Conservation (phyloP, 1,140 invertebrate species). For the Carcinoscorpius rotundicauda region DNA sequence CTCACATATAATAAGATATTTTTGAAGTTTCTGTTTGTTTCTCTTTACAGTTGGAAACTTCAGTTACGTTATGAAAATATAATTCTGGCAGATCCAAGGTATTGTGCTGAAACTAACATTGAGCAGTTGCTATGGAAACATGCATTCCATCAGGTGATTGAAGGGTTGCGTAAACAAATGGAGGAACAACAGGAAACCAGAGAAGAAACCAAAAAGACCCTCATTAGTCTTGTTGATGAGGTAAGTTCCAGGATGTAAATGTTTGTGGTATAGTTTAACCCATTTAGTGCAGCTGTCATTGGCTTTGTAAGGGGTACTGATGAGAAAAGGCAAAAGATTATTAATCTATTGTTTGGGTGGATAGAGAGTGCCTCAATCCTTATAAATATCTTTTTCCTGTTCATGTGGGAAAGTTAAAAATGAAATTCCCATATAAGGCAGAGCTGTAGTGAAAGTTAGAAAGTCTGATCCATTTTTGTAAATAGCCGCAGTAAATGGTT, state of each 20-base stretch:
- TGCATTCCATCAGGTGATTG: slow-evolving; percentile 80
- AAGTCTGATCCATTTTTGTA: too few relatives aligned
- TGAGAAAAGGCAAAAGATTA: too few relatives aligned
- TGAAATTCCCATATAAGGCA: too few relatives aligned
- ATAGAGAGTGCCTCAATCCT: too few relatives aligned
- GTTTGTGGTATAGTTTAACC: too few relatives aligned
- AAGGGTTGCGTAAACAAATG: slow-evolving; percentile 56
- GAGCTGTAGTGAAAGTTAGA: too few relatives aligned
- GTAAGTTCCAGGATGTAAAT: slow-evolving; percentile 23
- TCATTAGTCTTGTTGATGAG: slow-evolving; percentile 63
- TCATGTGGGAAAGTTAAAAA: too few relatives aligned
- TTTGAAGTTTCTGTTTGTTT: slow-evolving; percentile 6
- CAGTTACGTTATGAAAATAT: slow-evolving; percentile 59
- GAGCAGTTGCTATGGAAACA: slow-evolving; percentile 85
- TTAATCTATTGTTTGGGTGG: too few relatives aligned
- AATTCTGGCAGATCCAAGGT: slow-evolving; percentile 67
- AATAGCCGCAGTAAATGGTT: too few relatives aligned
- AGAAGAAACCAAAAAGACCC: slow-evolving; percentile 48
- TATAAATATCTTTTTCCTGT: too few relatives aligned
- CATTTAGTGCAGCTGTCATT: too few relatives aligned
- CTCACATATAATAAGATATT: background rate
- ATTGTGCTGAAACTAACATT: slow-evolving; percentile 74
- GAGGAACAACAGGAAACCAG: slow-evolving; percentile 34
- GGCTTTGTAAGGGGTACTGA: too few relatives aligned
- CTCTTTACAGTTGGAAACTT: slow-evolving; percentile 36